A percentile compares a stretch with the other conserved stretches of the same genome.
Evolutionary conservation across 1,140 invertebrate species (phyloP).

Genomic region (Zaprionus ornatus): DNA sequence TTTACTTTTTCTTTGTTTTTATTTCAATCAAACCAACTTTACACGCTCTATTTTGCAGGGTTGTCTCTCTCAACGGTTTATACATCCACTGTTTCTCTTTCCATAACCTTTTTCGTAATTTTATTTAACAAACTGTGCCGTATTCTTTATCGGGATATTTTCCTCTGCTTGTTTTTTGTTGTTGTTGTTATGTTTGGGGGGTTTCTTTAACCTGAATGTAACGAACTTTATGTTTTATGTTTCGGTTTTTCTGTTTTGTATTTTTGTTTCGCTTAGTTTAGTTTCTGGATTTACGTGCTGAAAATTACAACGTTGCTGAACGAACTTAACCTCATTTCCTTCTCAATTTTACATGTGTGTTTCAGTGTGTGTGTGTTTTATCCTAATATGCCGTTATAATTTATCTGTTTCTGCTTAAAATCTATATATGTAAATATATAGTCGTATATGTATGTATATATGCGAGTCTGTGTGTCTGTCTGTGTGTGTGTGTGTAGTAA

Average conservation of each 20-base stretch:
- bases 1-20: slow-evolving; percentile 33
- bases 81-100: background rate
- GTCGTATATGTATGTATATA: slow-evolving; percentile 36
- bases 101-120: slow-evolving; percentile 18
- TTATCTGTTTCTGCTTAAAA: slow-evolving; percentile 46
- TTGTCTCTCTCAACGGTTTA: background rate
- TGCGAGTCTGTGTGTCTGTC: slow-evolving; percentile 10
- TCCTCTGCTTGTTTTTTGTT: slow-evolving; percentile 18
- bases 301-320: slow-evolving; percentile 49
- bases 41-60: slow-evolving; percentile 13
- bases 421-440: slow-evolving; percentile 60
- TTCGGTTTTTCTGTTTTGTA: slow-evolving; percentile 16
- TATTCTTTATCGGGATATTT: slow-evolving; percentile 31
- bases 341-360: slow-evolving; percentile 6
- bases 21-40: slow-evolving; percentile 57
- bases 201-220: slow-evolving; percentile 46
- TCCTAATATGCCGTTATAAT: slow-evolving; percentile 47
- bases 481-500: slow-evolving; percentile 3
- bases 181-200: slow-evolving; percentile 11
- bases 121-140: slow-evolving; percentile 62
- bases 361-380: slow-evolving; percentile 14
- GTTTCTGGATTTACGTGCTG: slow-evolving; percentile 41
- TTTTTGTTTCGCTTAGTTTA: slow-evolving; percentile 38
- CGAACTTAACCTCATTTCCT: slow-evolving; percentile 18
- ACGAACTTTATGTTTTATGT: slow-evolving; percentile 39